Percentiles rank a stretch among this genome's conserved stretches.
phyloP scores from a whole-genome alignment of 2,797 vertebrate genomes.

The Astyanax mexicanus region DNA sequence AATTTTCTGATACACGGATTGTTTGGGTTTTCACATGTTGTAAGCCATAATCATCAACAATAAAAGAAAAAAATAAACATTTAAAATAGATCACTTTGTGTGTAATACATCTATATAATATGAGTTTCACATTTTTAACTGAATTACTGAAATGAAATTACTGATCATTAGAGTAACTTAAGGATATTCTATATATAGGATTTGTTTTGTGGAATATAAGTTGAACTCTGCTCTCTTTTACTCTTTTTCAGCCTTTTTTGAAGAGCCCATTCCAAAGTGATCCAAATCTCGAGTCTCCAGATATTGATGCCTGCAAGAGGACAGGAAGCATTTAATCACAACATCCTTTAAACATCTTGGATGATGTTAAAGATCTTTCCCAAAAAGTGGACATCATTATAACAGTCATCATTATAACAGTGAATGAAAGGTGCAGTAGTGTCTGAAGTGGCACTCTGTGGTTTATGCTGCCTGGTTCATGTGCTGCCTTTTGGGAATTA shows the following conservation, averaged over 20 bases:
- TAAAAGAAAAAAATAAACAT: too few relatives aligned
- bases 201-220: too few relatives aligned
- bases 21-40: too few relatives aligned
- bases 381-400: not conserved
- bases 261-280: constrained; percentile 78
- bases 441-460: not conserved
- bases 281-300: not conserved
- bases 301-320: not conserved
- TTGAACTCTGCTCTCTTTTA: constrained; percentile 42
- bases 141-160: too few relatives aligned
- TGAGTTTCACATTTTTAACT: too few relatives aligned
- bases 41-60: too few relatives aligned
- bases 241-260: constrained; percentile 76
- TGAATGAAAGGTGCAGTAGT: constrained; percentile 9
- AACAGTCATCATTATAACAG: not conserved
- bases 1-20: too few relatives aligned
- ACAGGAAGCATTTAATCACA: not conserved
- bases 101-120: too few relatives aligned
- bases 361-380: not conserved
- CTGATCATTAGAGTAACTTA: too few relatives aligned
- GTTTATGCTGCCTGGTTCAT: not conserved
- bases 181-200: too few relatives aligned
- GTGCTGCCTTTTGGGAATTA: not conserved
- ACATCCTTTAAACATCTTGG: not conserved
- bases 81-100: too few relatives aligned